Base-by-base conservation (phyloP, 2,113 vertebrate species). In the Pygathrix nemaeus region DNA sequence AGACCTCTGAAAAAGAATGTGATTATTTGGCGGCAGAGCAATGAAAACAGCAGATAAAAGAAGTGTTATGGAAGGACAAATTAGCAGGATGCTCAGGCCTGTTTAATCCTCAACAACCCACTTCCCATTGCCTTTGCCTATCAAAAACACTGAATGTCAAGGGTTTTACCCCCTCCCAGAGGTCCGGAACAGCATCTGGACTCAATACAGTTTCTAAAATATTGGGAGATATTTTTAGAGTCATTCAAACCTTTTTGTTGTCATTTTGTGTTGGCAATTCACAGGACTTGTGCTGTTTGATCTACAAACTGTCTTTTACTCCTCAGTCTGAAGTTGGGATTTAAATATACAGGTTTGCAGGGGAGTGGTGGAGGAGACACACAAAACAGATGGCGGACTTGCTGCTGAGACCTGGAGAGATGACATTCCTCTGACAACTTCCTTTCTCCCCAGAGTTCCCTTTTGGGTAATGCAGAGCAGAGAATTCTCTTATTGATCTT, bases 401-500 rank as follows among this genome's bases (percentile, higher is more conserved):
- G 79, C 79, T 93, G 72, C 61, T 96, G 40, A 52, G 79, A 93
- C 27, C 92, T 95, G 81, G 78, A 75, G 85, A 95, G 79, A 86
- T 35, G 43, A 64, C 57, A 94, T 64, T 94, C 68, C 80, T 91
- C 76, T 95, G 92, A 96, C 94, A 96, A 95, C 80, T 91, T 97
- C 93, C 84, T 83, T 95, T 97, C 81, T 92, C 90, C 75, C 96
- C 35, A 72, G 95, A 97, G 88, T 97, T 96, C 95, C 81, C 35
- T 50, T 86, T 66, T 50, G 94, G 84, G 61, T 98, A 96, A 59
- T 32, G 38, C 94, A 50, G 94, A 94, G 88, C 94, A 9, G 78
- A 68, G 72, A 96, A 93, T 97, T 68, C 90, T 73, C 97, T 96
- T 98, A 99, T 98, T 98, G 98, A 99, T 98, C 97, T 97, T 88